Conservation (phyloP, 2,888 invertebrate species). For the Cheiracanthium punctorium region DNA sequence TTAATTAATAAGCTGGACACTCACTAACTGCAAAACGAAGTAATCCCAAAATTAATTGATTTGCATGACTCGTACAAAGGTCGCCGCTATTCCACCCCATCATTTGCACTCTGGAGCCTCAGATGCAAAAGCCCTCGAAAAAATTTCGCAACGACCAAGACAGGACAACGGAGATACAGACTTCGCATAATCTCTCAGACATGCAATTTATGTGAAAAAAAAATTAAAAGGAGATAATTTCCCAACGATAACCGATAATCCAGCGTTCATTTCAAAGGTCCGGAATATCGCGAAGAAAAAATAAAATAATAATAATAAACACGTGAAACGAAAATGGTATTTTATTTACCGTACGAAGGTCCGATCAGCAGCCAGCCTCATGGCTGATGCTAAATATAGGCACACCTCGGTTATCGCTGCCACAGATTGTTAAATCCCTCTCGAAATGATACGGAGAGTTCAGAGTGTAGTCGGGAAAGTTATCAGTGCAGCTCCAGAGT, state of each 20-base stretch:
- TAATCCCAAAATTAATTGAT: too few species aligned
- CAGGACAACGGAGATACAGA: too few species aligned
- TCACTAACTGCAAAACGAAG: too few species aligned
- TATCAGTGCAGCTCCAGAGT: constrained; percentile 31
- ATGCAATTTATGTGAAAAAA: neutral
- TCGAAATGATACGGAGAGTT: constrained; percentile 30
- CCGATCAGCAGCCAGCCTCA: neutral
- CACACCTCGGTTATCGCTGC: neutral
- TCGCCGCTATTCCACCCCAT: too few species aligned
- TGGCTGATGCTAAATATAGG: neutral
- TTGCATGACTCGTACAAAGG: too few species aligned
- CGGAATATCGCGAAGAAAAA: too few species aligned
- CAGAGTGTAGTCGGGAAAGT: constrained; percentile 15
- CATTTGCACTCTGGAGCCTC: too few species aligned
- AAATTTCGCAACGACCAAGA: too few species aligned
- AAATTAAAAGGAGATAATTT: neutral
- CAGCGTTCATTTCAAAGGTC: neutral
- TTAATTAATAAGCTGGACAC: too few species aligned
- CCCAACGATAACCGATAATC: neutral
- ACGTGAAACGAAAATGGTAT: neutral
- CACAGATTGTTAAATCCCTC: neutral
- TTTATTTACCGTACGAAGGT: neutral
- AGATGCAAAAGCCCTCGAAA: too few species aligned
- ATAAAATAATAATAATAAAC: constrained; percentile 4
- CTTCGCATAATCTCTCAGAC: neutral